Evolutionary conservation across 1,140 invertebrate species (phyloP), one percentile per base, ranked within the genome.

Genomic region (Bradysia coprophila): DNA sequence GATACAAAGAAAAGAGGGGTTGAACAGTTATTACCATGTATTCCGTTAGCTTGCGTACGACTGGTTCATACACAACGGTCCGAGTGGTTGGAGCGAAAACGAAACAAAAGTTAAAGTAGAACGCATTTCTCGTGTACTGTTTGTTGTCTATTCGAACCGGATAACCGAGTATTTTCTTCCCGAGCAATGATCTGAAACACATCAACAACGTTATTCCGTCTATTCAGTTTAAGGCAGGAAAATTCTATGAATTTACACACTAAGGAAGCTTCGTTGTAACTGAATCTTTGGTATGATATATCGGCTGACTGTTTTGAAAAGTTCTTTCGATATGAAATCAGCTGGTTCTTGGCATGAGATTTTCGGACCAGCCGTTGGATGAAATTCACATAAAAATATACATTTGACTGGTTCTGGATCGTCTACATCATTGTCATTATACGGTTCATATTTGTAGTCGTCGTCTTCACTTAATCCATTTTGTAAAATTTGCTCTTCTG

Each of bases 221-320:
- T 16, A 10, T 9, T 11, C 20, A 13, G 4, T 20, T 21, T 38
- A 10, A 42, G 20, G 8, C 16, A 3, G 31, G 36, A 11, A 15
- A 5, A 24, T 19, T 36, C 18, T 36, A 21, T 37, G 22, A 42
- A 75, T 78, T 73, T 75, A 90, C 80, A 92, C 76, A 33, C 87
- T 91, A 44, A 93, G 76, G 15, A 81, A 79, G 55, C 82, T 81
- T 45, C 81, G 67, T 56, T 88, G 78, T n/a, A 94, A 66, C 57
- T 92, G 83, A 32, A 80, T 76, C 69, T 93, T 93, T 1, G 89
- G 87, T 52, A 94, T 94, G 39, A 94, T 86, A 57, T 91, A 93
- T 49, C 87, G 82, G 59, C 81, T 87, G 23, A 92, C 76, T 47
- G 81, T 79, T 63, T 93, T 87, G 66, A 34, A 44, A 18, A 19